These are phyloP conservation scores for Rhinoptilus africanus DNA, from an alignment of 2,113 vertebrate genomes.

Conservation along the genomic window DNA sequence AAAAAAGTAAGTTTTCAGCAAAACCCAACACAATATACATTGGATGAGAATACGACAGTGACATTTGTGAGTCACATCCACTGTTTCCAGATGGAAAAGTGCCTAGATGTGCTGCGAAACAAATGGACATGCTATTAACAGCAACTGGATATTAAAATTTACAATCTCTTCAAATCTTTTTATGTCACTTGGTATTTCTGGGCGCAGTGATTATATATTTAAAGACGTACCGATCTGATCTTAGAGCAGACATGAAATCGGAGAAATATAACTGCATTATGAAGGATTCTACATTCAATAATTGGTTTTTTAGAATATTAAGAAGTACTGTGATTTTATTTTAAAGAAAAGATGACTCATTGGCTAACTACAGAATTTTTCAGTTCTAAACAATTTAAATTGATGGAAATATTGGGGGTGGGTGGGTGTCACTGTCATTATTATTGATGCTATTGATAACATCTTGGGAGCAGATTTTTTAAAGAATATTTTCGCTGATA, in stretches of 20 bases:
- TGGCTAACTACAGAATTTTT: neutral
- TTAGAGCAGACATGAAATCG: neutral
- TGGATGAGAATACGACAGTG: neutral
- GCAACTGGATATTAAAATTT: conserved; percentile 12
- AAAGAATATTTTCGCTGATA: neutral
- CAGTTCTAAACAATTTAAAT: neutral
- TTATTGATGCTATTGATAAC: neutral
- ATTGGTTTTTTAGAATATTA: neutral
- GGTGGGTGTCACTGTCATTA: neutral
- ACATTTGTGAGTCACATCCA: neutral
- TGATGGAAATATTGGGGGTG: neutral
- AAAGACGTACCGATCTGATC: neutral
- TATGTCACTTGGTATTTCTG: neutral
- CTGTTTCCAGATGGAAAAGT: neutral
- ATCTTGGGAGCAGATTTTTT: neutral
- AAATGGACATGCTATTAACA: neutral
- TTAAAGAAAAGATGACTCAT: neutral
- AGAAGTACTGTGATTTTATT: neutral
- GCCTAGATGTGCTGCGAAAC: neutral
- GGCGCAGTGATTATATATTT: neutral
- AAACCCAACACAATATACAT: neutral
- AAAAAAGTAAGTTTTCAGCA: neutral
- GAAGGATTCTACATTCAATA: neutral
- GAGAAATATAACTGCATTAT: neutral
- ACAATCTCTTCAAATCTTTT: neutral